A percentile compares a stretch with the other conserved stretches of the same genome.
Conservation (phyloP, 30 jellyfish, hydroid and myxozoan genomes). For the Hydractinia echinata region DNA sequence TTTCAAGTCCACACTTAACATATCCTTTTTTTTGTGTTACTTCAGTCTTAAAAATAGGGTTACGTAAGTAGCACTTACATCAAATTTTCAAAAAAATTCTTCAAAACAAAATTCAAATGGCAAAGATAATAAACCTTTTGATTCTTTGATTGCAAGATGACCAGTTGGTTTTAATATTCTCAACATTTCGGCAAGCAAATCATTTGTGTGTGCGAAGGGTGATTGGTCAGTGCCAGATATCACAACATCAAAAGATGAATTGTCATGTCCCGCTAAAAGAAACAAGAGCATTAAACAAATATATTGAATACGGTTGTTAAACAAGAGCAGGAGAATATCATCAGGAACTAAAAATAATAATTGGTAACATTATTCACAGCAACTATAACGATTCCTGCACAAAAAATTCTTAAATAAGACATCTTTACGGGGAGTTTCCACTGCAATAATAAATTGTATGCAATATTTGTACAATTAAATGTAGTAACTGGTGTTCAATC, state of each 20-base stretch:
- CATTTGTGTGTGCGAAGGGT: slow-evolving; percentile 68
- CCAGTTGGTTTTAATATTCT: slow-evolving; percentile 77
- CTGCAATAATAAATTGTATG: too few species aligned
- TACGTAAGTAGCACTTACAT: too few species aligned
- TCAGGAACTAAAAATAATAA: background rate
- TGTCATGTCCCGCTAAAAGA: slow-evolving; percentile 54
- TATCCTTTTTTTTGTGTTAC: too few species aligned
- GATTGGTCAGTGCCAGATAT: slow-evolving; percentile 62
- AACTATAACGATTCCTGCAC: too few species aligned
- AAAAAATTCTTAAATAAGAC: too few species aligned
- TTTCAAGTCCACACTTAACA: background rate
- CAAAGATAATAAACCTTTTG: slow-evolving; percentile 50
- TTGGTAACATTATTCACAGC: too few species aligned
- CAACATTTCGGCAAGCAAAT: slow-evolving; percentile 57
- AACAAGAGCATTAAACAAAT: background rate
- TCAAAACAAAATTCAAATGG: background rate
- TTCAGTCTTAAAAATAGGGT: background rate
- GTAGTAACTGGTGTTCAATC: too few species aligned
- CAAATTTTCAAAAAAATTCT: background rate
- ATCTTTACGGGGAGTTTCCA: too few species aligned
- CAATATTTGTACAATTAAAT: too few species aligned
- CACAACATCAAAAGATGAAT: slow-evolving; percentile 80
- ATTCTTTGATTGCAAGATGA: slow-evolving; percentile 50
- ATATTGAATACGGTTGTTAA: background rate
- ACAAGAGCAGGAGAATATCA: background rate